A percentile compares a stretch with the other conserved stretches of the same genome.
phyloP scores from a whole-genome alignment of 2,113 vertebrate species.

The Nycticebus coucang region DNA sequence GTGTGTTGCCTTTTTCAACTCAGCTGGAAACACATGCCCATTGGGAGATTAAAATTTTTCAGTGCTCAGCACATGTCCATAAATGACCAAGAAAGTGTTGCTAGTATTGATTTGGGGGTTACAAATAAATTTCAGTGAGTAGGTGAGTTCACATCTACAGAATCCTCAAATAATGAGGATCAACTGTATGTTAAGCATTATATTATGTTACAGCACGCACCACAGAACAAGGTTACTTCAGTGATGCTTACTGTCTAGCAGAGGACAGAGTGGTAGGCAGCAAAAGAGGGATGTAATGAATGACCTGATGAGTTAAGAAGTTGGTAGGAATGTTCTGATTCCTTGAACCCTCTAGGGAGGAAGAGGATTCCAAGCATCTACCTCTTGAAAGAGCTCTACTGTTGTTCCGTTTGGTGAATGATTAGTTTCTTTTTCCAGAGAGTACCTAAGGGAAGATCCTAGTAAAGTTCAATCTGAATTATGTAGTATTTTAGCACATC shows the following conservation, averaged over 20 bases:
- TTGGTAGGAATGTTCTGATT: neutral
- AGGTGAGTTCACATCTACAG: neutral
- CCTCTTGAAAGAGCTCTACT: neutral
- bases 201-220: neutral
- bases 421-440: neutral
- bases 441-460: neutral
- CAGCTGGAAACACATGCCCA: neutral
- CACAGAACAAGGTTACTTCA: neutral
- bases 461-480: neutral
- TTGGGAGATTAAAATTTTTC: neutral
- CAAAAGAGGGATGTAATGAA: neutral
- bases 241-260: neutral
- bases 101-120: neutral
- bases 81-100: neutral
- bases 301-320: neutral
- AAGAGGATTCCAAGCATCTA: neutral
- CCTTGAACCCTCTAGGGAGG: neutral
- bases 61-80: neutral
- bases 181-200: neutral
- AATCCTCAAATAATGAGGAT: neutral
- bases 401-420: neutral
- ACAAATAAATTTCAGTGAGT: neutral
- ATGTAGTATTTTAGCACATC: neutral
- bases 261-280: neutral
- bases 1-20: neutral